Base-by-base conservation (phyloP, 2,888 invertebrate genomes). In the Aricia artaxerxes region DNA sequence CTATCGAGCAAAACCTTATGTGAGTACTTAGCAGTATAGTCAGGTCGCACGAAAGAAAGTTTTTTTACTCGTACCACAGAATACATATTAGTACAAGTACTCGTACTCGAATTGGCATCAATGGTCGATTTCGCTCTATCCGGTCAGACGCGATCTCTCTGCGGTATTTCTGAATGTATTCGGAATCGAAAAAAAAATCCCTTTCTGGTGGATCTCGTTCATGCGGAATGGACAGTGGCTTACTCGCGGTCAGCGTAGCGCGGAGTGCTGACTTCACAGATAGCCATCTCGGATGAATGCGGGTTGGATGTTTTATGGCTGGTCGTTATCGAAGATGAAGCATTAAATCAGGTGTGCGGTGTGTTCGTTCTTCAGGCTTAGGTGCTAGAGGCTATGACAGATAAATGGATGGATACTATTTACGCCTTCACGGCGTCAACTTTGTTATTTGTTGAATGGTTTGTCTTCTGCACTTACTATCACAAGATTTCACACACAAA, bases 341-440 rank as follows among this genome's bases (percentile, higher is more conserved):
- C 89, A 87, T 88, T 92, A 91, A 92, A 93, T 93, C 92, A 92
- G 89, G 86, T 86, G 87, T 88, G 89, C 92, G 89, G 86, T 86
- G 88, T 88, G 89, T 91, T 88, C 91, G 89, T 92, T 90, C 91
- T 79, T 82, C 81, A 69, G 78, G 49, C 38, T 78, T 69, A 69
- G 24, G 49, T 49, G 69, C 35, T 38, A 13, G 69, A 69, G 69
- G 38, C 35, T 69, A 69, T 69, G 11, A 35, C 35, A 35, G 35
- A 69, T 38, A 35, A 69, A 69, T 13, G 35, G 69, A 69, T 13
- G 35, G 69, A 69, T 64, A 31, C 24, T 24, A 64, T 31, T 64
- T 31, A 64, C 24, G 64, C 4, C 64, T 64, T 1, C 4, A 64
- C 9, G 35, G 16, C 35, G 4, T 57, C 11, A 57, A 57, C 57